A percentile compares a stretch with the other conserved stretches of the same genome.
Conservation (phyloP, 2,797 vertebrate genomes). For the Dermochelys coriacea region DNA sequence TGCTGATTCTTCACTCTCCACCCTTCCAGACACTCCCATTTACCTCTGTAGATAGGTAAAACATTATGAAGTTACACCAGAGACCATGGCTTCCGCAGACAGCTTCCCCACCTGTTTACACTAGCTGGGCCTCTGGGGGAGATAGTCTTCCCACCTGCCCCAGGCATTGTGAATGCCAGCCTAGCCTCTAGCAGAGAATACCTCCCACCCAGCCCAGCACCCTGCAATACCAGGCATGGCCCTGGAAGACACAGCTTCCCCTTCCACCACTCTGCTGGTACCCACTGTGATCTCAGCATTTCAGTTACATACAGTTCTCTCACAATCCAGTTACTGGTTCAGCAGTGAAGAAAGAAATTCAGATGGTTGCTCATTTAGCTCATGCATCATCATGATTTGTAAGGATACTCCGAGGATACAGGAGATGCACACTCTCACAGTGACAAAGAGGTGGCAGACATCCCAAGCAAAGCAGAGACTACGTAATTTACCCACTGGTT, state of each 20-base stretch:
- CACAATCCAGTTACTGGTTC: neutral
- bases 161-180: no score
- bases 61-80: rapidly evolving
- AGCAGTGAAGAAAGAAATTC: neutral
- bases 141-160: neutral
- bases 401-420: neutral
- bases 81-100: neutral
- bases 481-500: neutral
- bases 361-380: neutral
- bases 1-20: neutral
- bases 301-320: neutral
- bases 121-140: neutral
- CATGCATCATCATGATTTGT: neutral
- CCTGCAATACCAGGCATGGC: rapidly evolving
- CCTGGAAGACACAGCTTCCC: neutral
- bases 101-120: neutral
- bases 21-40: neutral
- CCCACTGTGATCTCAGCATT: rapidly evolving
- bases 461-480: neutral
- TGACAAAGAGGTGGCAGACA: neutral
- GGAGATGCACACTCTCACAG: neutral
- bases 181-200: neutral
- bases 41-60: neutral
- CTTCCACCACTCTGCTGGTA: neutral
- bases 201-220: neutral